phyloP scores from a whole-genome alignment of 2,113 vertebrate genomes.

The Gavia stellata region DNA sequence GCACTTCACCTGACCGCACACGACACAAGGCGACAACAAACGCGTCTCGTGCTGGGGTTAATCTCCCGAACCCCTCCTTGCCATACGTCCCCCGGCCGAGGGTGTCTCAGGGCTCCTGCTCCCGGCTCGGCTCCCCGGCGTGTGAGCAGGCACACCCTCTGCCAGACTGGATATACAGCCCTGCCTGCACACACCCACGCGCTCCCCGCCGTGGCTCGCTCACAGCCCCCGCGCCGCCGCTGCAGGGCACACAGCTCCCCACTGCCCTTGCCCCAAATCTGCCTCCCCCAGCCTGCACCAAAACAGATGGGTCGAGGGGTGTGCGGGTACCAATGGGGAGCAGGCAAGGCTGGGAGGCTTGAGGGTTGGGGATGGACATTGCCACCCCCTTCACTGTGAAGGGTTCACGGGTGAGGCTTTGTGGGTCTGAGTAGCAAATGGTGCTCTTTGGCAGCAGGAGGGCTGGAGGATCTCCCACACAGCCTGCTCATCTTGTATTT shows the following conservation, averaged over 20 bases:
- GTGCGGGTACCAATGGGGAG: rapidly evolving
- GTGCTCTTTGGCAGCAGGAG: rapidly evolving
- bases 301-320: rapidly evolving
- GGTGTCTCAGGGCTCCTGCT: constrained; percentile 55
- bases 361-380: neutral
- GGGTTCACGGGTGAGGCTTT: neutral
- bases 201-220: neutral
- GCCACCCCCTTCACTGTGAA: rapidly evolving
- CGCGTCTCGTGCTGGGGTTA: neutral
- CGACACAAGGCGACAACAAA: neutral
- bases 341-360: rapidly evolving
- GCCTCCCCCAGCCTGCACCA: neutral
- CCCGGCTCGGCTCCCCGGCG: constrained; percentile 35
- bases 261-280: neutral
- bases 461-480: neutral
- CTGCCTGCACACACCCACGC: constrained; percentile 72
- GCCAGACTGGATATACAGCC: constrained; percentile 78
- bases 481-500: neutral
- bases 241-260: neutral
- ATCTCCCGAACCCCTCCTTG: constrained; percentile 55
- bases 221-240: neutral
- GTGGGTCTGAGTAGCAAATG: neutral
- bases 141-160: constrained; percentile 74
- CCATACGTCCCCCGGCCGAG: constrained; percentile 47
- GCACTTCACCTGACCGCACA: neutral